Evolutionary conservation across 1,140 invertebrate genomes (phyloP), one percentile per base, ranked within the genome.

Genomic region (Whitmania pigra): DNA sequence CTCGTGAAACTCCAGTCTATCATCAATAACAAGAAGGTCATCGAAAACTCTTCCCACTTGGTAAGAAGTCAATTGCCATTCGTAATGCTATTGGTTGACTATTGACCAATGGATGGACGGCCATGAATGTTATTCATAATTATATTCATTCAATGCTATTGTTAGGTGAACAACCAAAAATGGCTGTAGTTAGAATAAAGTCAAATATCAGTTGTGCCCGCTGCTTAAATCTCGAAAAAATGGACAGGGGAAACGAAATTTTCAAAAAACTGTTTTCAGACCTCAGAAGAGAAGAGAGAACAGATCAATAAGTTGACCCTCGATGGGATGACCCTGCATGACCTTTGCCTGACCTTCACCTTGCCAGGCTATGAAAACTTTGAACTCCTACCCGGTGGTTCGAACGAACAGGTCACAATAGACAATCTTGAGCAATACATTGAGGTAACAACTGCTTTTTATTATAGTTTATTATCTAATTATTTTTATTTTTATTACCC

Each of bases 361-460:
- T 83, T 98, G 74, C 96, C 96, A 36, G 95, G 95, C 2, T 90
- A 95, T 82, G 86, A 89, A 17, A 88, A 90, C 78, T 90, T 97
- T 74, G 95, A 99, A 83, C 82, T 99, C 75, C 87, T 91, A 74
- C 93, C 94, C 79, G 91, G 91, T 73, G 95, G 96, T 53, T 88
- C 89, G 76, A 91, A 97, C 81, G 88, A 89, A 72, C 82, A 87
- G 57, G 91, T 99, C 57, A 93, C 89, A 22, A 88, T 95, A 76
- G 88, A 96, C 79, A 99, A 99, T 84, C 82, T 98, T 53, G 92
- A 95, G 80, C 89, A 96, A 79, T 99, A 98, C 82, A 88, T 95
- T 68, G 88, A 89, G 85, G 89, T 89, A 36, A 36, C 31, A 36
- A 36, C 31, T 3, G 31, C 6, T 2, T 6, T 36, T 36, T 36